phyloP scores from a whole-genome alignment of 2,888 invertebrate species.

The Caenorhabditis uteleia region DNA sequence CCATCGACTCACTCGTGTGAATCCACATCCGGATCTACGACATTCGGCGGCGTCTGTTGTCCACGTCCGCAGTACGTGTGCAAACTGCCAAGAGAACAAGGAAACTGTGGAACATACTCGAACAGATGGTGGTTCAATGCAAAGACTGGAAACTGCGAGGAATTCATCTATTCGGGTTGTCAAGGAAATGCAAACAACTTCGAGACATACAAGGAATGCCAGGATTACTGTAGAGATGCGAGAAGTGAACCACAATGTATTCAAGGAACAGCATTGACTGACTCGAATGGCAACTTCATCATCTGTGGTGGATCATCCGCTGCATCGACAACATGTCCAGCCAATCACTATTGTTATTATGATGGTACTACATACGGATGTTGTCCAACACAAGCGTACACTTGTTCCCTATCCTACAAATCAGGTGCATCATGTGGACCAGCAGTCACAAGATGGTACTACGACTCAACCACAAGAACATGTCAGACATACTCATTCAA shows the following conservation, averaged over 20 bases:
- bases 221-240: constrained; percentile 68
- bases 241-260: constrained; percentile 66
- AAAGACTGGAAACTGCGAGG: constrained; percentile 69
- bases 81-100: constrained; percentile 64
- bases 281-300: constrained; percentile 68
- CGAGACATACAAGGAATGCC: constrained; percentile 68
- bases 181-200: constrained; percentile 69
- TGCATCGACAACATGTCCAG: constrained; percentile 66
- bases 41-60: constrained; percentile 67
- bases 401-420: constrained; percentile 67
- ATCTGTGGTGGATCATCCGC: constrained; percentile 64
- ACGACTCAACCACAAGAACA: constrained; percentile 52
- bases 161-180: constrained; percentile 69
- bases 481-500: constrained; percentile 66
- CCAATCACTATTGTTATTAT: constrained; percentile 69
- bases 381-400: constrained; percentile 69
- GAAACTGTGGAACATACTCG: constrained; percentile 68
- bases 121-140: constrained; percentile 70
- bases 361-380: constrained; percentile 69
- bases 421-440: constrained; percentile 68
- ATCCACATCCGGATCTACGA: constrained; percentile 62
- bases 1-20: constrained; percentile 68
- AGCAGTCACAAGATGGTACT: constrained; percentile 68
- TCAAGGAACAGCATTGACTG: constrained; percentile 69
- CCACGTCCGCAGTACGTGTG: constrained; percentile 69